Percentiles rank a stretch among this genome's conserved stretches.
Conservation (phyloP, 2,888 invertebrate genomes). For the Brachyptera risi region DNA sequence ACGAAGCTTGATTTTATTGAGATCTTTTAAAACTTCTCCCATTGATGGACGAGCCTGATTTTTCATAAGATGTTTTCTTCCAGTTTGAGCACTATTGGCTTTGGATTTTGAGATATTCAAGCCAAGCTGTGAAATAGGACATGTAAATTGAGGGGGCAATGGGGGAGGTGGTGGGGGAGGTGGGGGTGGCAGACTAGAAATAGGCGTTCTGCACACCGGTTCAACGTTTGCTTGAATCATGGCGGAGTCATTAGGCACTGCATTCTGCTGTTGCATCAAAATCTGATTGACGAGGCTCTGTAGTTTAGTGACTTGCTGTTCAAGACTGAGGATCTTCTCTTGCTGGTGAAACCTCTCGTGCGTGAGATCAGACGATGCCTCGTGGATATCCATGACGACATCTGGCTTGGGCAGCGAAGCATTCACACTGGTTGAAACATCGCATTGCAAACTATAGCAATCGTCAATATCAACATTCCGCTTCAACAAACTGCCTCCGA, state of each 20-base stretch:
- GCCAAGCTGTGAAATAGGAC: not conserved
- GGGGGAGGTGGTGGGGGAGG: slow-evolving; percentile 17
- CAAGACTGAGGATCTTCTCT: not conserved
- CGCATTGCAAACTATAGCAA: not conserved
- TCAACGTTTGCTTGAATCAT: not conserved
- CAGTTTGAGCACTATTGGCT: too few species aligned
- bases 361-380: not conserved
- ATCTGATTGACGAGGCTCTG: not conserved
- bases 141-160: not conserved
- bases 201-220: not conserved
- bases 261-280: not conserved
- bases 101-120: not conserved
- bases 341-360: not conserved
- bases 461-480: not conserved
- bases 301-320: not conserved
- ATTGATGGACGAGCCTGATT: slow-evolving; percentile 8
- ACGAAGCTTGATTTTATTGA: slow-evolving; percentile 19
- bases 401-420: not conserved
- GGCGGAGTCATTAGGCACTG: not conserved
- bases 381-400: not conserved
- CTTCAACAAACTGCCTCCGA: not conserved
- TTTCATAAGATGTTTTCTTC: not conserved
- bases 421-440: not conserved
- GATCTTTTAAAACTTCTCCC: slow-evolving; percentile 15
- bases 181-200: slow-evolving; percentile 1